Conservation (phyloP, 2,888 invertebrate species). For the Drosophila phalerata region DNA sequence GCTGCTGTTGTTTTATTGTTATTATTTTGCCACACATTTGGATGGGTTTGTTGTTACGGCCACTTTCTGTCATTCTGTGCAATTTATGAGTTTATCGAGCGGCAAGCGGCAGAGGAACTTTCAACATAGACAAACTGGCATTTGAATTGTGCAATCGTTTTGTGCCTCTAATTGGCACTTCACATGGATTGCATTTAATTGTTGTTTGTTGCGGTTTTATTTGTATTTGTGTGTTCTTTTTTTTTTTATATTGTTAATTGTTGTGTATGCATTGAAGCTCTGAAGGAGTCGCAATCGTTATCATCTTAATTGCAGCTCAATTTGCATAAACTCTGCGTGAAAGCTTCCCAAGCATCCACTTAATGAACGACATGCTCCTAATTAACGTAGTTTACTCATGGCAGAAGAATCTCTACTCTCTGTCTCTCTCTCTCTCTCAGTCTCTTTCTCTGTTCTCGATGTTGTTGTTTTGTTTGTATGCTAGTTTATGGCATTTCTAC, state of each 20-base stretch:
- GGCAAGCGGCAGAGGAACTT: background rate
- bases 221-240: conserved; percentile 12
- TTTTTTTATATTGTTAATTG: conserved; percentile 34
- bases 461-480: conserved; percentile 44
- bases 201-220: conserved; percentile 14
- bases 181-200: conserved; percentile 36
- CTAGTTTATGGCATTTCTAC: conserved; percentile 61
- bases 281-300: conserved; percentile 4
- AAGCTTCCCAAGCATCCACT: conserved; percentile 41
- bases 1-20: conserved; percentile 71
- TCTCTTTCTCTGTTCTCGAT: background rate
- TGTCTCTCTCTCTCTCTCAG: conserved; percentile 6
- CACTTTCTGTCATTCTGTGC: conserved; percentile 71
- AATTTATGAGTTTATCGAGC: conserved; percentile 77
- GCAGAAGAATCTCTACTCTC: conserved; percentile 29
- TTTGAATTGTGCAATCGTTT: conserved; percentile 24
- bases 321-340: conserved; percentile 73
- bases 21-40: conserved; percentile 65
- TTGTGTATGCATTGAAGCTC: conserved; percentile 7
- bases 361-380: conserved; percentile 72
- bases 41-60: conserved; percentile 44
- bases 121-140: conserved; percentile 15
- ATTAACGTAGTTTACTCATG: conserved; percentile 68
- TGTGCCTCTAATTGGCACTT: conserved; percentile 71
- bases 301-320: conserved; percentile 67